Conservation (phyloP, 30 jellyfish, hydroid and myxozoan species). For the Hydractinia symbiolongicarpus region DNA sequence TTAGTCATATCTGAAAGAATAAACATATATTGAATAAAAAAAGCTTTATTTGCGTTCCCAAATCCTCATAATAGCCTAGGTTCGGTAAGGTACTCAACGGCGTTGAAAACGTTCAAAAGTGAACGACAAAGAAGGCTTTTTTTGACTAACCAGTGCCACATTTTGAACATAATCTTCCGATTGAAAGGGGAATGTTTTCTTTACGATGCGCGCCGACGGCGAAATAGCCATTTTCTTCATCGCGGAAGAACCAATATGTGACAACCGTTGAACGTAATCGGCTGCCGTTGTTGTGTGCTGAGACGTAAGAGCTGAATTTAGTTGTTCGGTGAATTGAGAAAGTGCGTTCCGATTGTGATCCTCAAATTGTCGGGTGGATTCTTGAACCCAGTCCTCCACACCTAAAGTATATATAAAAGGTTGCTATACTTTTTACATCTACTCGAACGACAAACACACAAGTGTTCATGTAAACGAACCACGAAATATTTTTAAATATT, state of each 20-base stretch:
- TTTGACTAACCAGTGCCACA: slow-evolving; percentile 21
- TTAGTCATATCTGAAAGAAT: no score
- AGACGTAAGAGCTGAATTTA: slow-evolving; percentile 4
- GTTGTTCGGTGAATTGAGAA: slow-evolving; percentile 25
- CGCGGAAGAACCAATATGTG: slow-evolving; percentile 25
- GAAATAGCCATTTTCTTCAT: slow-evolving; percentile 19
- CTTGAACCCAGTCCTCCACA: slow-evolving; percentile 39
- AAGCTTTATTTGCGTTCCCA: no score
- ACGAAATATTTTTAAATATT: no score
- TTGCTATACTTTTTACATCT: no score
- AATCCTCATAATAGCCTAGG: no score
- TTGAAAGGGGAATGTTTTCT: slow-evolving; percentile 5
- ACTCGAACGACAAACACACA: no score
- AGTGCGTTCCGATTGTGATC: slow-evolving; percentile 34
- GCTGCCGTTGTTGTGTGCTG: slow-evolving; percentile 22
- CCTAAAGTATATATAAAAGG: neutral
- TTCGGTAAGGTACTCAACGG: no score
- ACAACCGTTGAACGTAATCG: slow-evolving; percentile 11
- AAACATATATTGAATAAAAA: no score
- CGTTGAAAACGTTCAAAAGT: neutral
- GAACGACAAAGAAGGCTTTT: neutral
- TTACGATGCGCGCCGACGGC: slow-evolving; percentile 4
- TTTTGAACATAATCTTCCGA: slow-evolving; percentile 28
- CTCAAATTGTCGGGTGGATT: slow-evolving; percentile 28
- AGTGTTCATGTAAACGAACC: no score